Percentiles rank a stretch among this genome's conserved stretches.
These are phyloP conservation scores for Apeira syringaria DNA, from an alignment of 2,888 invertebrate species.

Conservation along the genomic window DNA sequence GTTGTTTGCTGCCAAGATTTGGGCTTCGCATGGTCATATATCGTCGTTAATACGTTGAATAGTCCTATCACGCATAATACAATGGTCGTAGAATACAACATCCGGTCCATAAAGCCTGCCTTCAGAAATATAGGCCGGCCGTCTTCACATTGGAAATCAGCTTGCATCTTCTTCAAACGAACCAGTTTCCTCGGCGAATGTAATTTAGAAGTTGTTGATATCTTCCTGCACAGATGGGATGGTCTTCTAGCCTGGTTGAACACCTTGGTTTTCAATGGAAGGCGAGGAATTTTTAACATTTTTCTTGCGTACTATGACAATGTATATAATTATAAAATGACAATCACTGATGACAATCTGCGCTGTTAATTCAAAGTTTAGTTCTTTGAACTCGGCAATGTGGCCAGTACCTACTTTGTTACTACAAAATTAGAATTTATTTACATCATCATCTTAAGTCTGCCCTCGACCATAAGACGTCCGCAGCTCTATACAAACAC, in stretches of 20 bases:
- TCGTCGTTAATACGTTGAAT: constrained; percentile 15
- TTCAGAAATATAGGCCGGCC: constrained; percentile 45
- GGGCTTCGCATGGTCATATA: constrained; percentile 50
- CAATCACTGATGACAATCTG: too few relatives aligned
- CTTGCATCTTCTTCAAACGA: constrained; percentile 41
- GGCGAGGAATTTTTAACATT: constrained; percentile 5
- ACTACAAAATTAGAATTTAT: too few relatives aligned
- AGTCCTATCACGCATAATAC: constrained; percentile 26
- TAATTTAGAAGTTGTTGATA: neutral
- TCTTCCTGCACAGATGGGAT: neutral
- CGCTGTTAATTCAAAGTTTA: too few relatives aligned
- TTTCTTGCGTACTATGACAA: neutral
- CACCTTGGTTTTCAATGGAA: neutral
- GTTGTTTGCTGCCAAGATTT: constrained; percentile 38
- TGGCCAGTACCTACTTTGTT: too few relatives aligned
- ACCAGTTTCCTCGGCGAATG: constrained; percentile 5
- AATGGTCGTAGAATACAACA: constrained; percentile 39
- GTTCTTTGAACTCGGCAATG: too few relatives aligned
- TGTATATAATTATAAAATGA: too few relatives aligned
- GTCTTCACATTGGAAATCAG: constrained; percentile 46
- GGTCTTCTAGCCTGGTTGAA: neutral
- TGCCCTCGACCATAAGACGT: too few relatives aligned
- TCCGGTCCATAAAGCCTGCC: constrained; percentile 39
- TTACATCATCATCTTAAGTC: too few relatives aligned
- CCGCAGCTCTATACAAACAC: too few relatives aligned